Evolutionary conservation across 2,797 vertebrate genomes (phyloP), one percentile per base, ranked within the genome.

Genomic region (Clarias fuscus): DNA sequence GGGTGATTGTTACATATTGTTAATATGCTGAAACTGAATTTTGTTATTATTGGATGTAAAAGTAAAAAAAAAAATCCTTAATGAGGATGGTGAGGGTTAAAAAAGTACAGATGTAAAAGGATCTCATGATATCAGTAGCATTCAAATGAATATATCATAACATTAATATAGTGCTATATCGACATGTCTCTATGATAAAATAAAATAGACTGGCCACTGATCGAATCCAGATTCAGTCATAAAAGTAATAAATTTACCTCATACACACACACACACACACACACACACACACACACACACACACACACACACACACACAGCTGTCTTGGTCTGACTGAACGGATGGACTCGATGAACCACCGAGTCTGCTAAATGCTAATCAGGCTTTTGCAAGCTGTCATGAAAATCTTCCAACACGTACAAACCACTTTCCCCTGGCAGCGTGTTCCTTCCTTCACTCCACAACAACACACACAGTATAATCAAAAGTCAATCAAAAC

Each of bases 341-440:
- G 14, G 11, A 22, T 68, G 73, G 84, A 56, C 61, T 73, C 59
- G 7, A 78, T 78, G 61, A 86, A 82, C 85, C 37, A 82, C 85
- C 37, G 24, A 77, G 73, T 79, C 75, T 59, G 58, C 58, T 14
- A 62, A 61, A 65, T 15, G 24, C 77, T 85, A 77, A 85, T 72
- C 48, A 75, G 40, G 56, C 33, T 73, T 64, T 75, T 82, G 85
- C 85, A 86, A 73, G 70, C 71, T 79, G 65, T 85, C 64, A 79
- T 3, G 76, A 77, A 84, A 76, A 84, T 65, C 56, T 71, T 64
- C 65, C 48, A 84, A 84, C 83, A 75, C 59, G 59, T 53, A 84
- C 33, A 73, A 59, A 75, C 84, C 77, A 75, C 11, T 85, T 79
- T 59, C 64, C 62, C 75, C 65, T 70, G 62, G 30, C 65, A 61